Evolutionary conservation across 92 coral and sea anemone species (phyloP), one percentile per base, ranked within the genome.

Genomic region (Actinernus sp.): DNA sequence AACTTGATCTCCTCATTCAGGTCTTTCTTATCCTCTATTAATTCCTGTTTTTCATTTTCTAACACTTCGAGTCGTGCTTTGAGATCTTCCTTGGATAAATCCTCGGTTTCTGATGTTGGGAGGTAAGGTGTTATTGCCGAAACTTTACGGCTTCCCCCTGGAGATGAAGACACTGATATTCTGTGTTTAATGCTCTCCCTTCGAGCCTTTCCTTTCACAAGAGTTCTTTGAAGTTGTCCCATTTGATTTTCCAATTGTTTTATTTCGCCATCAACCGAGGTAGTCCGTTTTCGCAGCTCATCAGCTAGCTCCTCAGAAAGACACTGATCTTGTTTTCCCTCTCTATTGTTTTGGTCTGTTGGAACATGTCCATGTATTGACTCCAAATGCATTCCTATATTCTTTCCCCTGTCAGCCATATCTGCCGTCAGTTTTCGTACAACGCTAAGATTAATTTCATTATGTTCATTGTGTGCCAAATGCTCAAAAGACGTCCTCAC

Each of bases 1-100:
- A 89, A 89, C 40, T 63, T 69, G 17, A 84, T 86, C 57, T 89
- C 96, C 45, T 84, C 86, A 30, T 74, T 58, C 55, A 70, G 72
- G 40, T 89, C 96, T 56, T 73, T 86, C 28, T 78, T 73, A 16
- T 89, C 96, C 59, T 89, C 91, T 45, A 76, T 66, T 7, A 85
- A 67, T 28, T 62, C 83, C 17, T 29, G 47, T 47, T 83, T 75
- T 43, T 83, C 84, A 28, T 67, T 68, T 65, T 75, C 81, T 19
- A 83, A 63, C 16, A 65, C 22, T 51, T 83, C 73, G 3, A 83
- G 68, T 51, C 62, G 74, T 0, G 74, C 55, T 31, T 68, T 74
- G 40, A 76, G 67, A 18, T 75, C 84, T 45, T 68, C 89, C 12
- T 30, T 28, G 3, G 79, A 58, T 9, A 73, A 3, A 26, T 81